These are phyloP conservation scores for Pemphredon lugubris DNA, from an alignment of 2,888 invertebrate genomes.

Conservation along the genomic window DNA sequence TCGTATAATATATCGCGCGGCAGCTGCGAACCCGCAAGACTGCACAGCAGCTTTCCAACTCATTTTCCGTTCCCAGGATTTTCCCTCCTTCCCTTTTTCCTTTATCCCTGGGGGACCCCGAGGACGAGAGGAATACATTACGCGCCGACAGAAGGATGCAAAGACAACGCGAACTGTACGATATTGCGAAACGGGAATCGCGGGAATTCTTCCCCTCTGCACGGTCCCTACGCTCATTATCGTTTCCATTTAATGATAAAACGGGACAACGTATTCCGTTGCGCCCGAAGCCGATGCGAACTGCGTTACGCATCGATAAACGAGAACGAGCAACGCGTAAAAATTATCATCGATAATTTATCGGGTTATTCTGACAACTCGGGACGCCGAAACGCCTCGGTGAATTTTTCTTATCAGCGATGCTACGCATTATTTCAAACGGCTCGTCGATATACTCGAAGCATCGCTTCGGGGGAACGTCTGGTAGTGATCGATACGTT, in stretches of 20 bases:
- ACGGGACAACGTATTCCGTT: too few species aligned
- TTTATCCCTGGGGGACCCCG: not conserved
- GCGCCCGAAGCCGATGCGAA: too few species aligned
- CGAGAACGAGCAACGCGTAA: too few species aligned
- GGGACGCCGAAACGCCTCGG: too few species aligned
- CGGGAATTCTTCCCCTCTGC: not conserved
- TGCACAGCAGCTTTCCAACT: conserved; percentile 45
- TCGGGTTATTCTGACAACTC: too few species aligned
- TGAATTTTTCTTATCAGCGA: too few species aligned
- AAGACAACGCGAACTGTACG: not conserved
- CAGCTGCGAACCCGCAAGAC: conserved; percentile 51
- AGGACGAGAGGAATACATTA: not conserved
- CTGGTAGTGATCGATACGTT: too few species aligned
- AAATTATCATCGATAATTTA: too few species aligned
- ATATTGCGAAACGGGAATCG: not conserved
- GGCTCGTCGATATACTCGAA: too few species aligned
- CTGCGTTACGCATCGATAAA: too few species aligned
- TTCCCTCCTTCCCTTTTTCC: conserved; percentile 32
- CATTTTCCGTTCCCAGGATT: conserved; percentile 51
- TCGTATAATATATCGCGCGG: conserved; percentile 36
- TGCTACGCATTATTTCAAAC: too few species aligned
- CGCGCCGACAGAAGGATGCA: not conserved
- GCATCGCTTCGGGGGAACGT: too few species aligned
- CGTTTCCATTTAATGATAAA: not conserved
- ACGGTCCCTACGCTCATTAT: not conserved